phyloP scores from a whole-genome alignment of 2,797 vertebrate genomes.

The Fratercula arctica region DNA sequence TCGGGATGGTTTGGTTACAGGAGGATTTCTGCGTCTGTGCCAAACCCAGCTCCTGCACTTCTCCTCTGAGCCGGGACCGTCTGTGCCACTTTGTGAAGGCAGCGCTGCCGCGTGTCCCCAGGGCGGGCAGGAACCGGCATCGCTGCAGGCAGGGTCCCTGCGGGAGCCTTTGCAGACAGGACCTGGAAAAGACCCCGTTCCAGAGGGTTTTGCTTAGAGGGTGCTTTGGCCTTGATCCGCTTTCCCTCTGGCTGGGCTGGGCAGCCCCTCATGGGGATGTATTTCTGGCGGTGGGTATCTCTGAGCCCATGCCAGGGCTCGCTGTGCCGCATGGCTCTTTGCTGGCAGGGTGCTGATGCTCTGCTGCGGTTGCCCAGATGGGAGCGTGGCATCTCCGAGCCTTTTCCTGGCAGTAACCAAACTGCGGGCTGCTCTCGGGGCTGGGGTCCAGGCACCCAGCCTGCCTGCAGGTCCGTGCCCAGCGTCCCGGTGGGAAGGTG shows the following conservation, averaged over 20 bases:
- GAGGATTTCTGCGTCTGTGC: neutral
- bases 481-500: neutral
- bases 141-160: neutral
- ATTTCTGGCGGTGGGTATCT: neutral
- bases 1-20: neutral
- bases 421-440: rapidly evolving
- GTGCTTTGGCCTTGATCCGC: neutral
- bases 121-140: neutral
- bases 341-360: neutral
- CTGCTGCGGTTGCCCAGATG: neutral
- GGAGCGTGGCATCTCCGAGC: neutral
- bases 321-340: neutral
- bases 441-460: neutral
- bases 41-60: neutral
- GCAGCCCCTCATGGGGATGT: neutral
- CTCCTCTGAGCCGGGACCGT: rapidly evolving
- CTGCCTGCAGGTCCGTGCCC: neutral
- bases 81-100: neutral
- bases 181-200: neutral
- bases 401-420: neutral
- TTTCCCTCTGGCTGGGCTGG: neutral
- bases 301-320: neutral
- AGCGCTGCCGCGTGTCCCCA: rapidly evolving
- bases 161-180: neutral
- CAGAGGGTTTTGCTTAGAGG: rapidly evolving